Base-by-base conservation (phyloP, 2,888 invertebrate species). In the Subacronicta megacephala region DNA sequence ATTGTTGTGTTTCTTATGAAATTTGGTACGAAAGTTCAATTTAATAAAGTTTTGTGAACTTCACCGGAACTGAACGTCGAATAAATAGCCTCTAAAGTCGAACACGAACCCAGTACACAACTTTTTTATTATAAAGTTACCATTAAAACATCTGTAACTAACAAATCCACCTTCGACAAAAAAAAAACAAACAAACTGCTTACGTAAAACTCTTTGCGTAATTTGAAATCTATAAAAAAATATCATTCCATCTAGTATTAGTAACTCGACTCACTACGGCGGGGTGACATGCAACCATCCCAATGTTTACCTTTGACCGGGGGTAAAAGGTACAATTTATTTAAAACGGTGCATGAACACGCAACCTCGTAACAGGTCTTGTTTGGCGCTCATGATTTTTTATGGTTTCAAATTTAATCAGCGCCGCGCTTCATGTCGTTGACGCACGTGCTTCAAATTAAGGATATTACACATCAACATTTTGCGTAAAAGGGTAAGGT, bases 361-460 rank as follows among this genome's bases (percentile, higher is more conserved):
- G 81, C 82, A 59, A 78, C 60, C 57, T 54, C 15, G 55, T 71
- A 72, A 60, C 62, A 64, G 60, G 53, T 65, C 54, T 73, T 65
- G 73, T 77, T 68, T 61, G 64, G 61, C 68, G 63, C 73, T 73
- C 80, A 81, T 86, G 83, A 86, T 82, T 85, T 89, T 88, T 88
- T 88, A 89, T 69, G 89, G 89, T 78, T 88, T 88, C 86, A 80
- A 84, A 85, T 88, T 89, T 88, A 89, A 89, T 89, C 86, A 89
- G 76, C 80, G 73, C 60, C 73, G 75, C 78, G 75, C 81, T 80
- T 79, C 66, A 71, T 74, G 71, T 66, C 66, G 70, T 63, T 29
- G 44, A 41, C 73, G 75, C 80, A 68, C 75, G 75, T 80, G 80
- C 73, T 57, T 62, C 60, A 52, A 57, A 49, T 82, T 72, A 81